phyloP scores from a whole-genome alignment of 2,113 vertebrate species.

The Geothlypis trichas region DNA sequence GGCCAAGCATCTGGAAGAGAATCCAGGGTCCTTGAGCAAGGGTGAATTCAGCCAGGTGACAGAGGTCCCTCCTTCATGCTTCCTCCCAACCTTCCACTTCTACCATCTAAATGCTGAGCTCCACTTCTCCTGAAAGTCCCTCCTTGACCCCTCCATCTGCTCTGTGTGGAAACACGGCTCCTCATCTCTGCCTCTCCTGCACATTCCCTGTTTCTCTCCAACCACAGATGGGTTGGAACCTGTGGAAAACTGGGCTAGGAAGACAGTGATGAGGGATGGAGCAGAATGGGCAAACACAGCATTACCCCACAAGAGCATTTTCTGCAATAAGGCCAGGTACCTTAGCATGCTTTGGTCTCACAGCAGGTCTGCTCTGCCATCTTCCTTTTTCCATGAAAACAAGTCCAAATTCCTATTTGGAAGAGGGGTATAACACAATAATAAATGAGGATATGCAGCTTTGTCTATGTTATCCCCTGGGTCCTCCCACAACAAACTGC shows the following conservation, averaged over 20 bases:
- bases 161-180: rapidly evolving
- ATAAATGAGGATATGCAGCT: not conserved
- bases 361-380: not conserved
- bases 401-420: not conserved
- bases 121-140: not conserved
- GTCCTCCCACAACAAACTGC: not conserved
- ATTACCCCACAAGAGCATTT: not conserved
- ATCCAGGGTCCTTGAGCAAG: not conserved
- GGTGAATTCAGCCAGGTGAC: not conserved
- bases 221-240: rapidly evolving
- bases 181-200: not conserved
- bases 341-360: not conserved
- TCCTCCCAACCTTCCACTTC: not conserved
- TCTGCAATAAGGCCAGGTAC: not conserved
- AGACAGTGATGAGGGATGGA: not conserved
- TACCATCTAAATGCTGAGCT: not conserved
- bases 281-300: not conserved
- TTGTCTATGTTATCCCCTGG: not conserved
- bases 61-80: not conserved
- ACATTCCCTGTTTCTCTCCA: not conserved
- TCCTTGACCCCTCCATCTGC: not conserved
- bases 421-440: not conserved
- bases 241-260: not conserved
- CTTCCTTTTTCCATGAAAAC: not conserved
- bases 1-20: not conserved